Conservation (phyloP, 2,888 invertebrate genomes). For the Eupithecia subumbrata region DNA sequence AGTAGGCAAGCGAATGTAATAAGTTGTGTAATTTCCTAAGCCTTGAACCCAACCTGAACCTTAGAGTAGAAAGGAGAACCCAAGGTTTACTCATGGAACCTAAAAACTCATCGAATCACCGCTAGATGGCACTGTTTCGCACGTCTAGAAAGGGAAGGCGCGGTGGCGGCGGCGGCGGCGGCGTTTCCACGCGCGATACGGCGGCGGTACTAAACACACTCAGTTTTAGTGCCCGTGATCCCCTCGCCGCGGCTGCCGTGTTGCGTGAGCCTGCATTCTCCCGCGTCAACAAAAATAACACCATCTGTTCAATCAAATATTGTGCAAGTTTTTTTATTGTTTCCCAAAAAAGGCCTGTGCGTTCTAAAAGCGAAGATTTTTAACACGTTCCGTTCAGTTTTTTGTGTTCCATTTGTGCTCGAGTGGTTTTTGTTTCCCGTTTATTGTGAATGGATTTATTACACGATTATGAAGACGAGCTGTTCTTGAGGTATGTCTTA, state of each 20-base stretch:
- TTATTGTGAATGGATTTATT: constrained; percentile 79
- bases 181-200: constrained; percentile 46
- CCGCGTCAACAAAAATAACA: constrained; percentile 78
- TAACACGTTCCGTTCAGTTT: constrained; percentile 56
- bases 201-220: constrained; percentile 53
- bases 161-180: constrained; percentile 42
- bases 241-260: constrained; percentile 50
- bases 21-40: not conserved
- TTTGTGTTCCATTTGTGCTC: constrained; percentile 73
- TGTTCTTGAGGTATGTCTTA: constrained; percentile 64
- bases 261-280: constrained; percentile 41
- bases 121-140: constrained; percentile 60
- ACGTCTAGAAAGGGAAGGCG: constrained; percentile 69
- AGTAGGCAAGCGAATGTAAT: not conserved
- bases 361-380: constrained; percentile 56
- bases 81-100: not conserved
- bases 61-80: constrained; percentile 4
- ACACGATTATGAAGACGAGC: constrained; percentile 74
- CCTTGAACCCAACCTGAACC: constrained; percentile 2
- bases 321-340: constrained; percentile 77
- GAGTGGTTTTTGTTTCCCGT: constrained; percentile 74
- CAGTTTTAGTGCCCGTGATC: constrained; percentile 67
- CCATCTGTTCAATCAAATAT: constrained; percentile 81
- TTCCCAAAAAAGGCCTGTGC: constrained; percentile 67
- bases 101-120: not conserved